Evolutionary conservation across 2,113 vertebrate genomes (phyloP).

Genomic region (Porphyrio hochstetteri): DNA sequence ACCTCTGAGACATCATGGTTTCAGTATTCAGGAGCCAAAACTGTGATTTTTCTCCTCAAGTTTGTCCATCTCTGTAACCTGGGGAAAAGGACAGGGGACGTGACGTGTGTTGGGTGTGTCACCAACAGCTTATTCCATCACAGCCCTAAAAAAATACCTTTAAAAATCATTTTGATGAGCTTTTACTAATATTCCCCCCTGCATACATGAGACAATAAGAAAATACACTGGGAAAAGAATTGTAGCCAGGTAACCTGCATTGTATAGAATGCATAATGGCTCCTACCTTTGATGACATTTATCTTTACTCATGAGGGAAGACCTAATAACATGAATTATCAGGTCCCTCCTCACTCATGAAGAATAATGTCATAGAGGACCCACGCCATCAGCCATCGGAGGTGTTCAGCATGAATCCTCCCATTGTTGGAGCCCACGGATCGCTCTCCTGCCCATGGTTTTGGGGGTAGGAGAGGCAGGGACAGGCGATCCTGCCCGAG

Average conservation of each 20-base stretch:
- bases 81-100: background rate
- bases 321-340: constrained; percentile 69
- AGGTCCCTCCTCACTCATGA: constrained; percentile 64
- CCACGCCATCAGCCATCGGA: background rate
- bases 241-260: background rate
- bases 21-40: accelerated
- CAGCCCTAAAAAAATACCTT: background rate
- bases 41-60: background rate
- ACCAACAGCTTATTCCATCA: background rate
- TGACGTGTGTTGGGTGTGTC: background rate
- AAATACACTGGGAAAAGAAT: background rate
- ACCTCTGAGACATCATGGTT: background rate
- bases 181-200: background rate
- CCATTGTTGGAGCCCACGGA: background rate
- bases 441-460: background rate
- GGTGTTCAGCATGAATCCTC: constrained; percentile 38
- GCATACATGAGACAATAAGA: background rate
- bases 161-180: background rate
- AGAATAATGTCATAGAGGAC: constrained; percentile 61
- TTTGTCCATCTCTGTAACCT: accelerated
- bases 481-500: background rate
- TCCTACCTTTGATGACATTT: constrained; percentile 68
- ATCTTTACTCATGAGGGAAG: constrained; percentile 65
- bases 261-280: constrained; percentile 19
- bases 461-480: too few species aligned